Conservation (phyloP, 2,888 invertebrate species). For the Ryuthela nishihirai region DNA sequence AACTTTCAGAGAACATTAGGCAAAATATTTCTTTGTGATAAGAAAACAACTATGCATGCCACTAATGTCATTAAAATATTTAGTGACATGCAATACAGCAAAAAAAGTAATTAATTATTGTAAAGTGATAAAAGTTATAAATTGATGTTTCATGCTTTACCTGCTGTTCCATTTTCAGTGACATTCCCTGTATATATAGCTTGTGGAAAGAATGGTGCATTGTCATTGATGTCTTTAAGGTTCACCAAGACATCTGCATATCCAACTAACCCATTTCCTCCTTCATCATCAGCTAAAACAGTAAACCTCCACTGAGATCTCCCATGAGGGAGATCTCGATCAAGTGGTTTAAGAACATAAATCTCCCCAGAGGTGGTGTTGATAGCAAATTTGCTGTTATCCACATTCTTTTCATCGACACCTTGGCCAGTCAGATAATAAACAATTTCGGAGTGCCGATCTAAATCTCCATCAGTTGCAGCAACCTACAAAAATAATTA, state of each 20-base stretch:
- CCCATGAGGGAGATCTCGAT: conserved; percentile 94
- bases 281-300: conserved; percentile 92
- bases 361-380: conserved; percentile 92
- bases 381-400: conserved; percentile 93
- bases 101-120: background rate
- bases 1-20: too few species aligned
- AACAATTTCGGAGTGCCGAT: conserved; percentile 89
- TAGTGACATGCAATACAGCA: background rate
- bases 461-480: conserved; percentile 93
- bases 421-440: conserved; percentile 94
- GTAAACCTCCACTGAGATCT: conserved; percentile 93
- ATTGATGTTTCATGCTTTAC: too few species aligned
- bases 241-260: conserved; percentile 96
- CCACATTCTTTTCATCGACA: conserved; percentile 89
- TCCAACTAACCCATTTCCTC: conserved; percentile 89
- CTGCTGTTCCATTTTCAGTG: conserved; percentile 43
- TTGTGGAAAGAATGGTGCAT: conserved; percentile 49
- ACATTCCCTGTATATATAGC: conserved; percentile 41
- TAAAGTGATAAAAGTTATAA: background rate
- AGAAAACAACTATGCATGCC: too few species aligned
- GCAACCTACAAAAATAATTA: conserved; percentile 76
- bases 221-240: conserved; percentile 85
- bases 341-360: conserved; percentile 89
- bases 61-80: too few species aligned
- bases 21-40: too few species aligned